Base-by-base conservation (phyloP, 2,888 invertebrate genomes). In the Dasypolia templi region DNA sequence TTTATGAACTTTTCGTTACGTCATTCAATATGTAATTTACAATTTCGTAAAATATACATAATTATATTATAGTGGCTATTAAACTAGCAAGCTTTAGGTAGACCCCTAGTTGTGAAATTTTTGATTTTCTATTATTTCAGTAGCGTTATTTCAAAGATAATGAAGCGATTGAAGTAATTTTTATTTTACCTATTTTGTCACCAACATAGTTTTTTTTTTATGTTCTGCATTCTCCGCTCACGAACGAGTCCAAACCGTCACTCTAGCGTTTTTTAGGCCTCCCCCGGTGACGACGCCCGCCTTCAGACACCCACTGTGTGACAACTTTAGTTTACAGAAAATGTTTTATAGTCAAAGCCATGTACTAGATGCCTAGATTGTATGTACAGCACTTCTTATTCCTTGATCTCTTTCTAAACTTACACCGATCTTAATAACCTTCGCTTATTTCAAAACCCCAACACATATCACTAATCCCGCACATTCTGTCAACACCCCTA, bases 1-100 rank as follows among this genome's bases (percentile, higher is more conserved):
- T 76, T 74, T 67, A 82, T 79, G 65, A 35, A 55, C 22, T 26
- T 83, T 72, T 80, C 72, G 55, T 71, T 70, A 65, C n/a, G 59
- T 77, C 72, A 72, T 85, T 83, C 65, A 73, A 64, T 63, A 61
- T 44, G 26, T 69, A 63, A 55, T 59, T 68, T 59, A 63, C 4
- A 32, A n/a, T 56, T 55, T 69, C 32, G n/a, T 68, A 63, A 65
- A 42, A n/a, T n/a, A n/a, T n/a, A n/a, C n/a, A n/a, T n/a, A n/a
- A n/a, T 68, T 0, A 44, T 69, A 72, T 61, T 70, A 35, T 2
- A 9, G 17, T 44, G 22, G 64, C 42, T 49, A 44, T 22, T 14
- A 49, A 49, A 19, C 3, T 22, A 22, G 14, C 0, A 14, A 22
- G 44, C 7, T 29, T 14, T 44, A 17, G 32, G 14, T 58, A 14